phyloP scores from a whole-genome alignment of 2,888 invertebrate species.

The Tiphia femorata region DNA sequence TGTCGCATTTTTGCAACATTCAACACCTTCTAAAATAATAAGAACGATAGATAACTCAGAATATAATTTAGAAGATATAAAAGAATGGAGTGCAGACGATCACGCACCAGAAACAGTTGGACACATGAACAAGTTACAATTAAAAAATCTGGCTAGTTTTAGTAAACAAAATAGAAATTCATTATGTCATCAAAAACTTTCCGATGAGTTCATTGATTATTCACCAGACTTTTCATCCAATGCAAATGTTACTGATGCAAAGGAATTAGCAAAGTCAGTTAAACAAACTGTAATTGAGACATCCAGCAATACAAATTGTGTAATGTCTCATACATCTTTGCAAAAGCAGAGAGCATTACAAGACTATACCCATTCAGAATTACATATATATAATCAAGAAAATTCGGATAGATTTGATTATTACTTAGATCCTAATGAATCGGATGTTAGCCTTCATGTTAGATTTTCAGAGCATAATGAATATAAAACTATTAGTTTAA shows the following conservation, averaged over 20 bases:
- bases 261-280: not conserved
- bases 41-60: not conserved
- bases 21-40: slow-evolving; percentile 57
- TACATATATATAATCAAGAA: not conserved
- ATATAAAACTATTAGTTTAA: slow-evolving; percentile 60
- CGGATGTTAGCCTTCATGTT: slow-evolving; percentile 58
- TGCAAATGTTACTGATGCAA: not conserved
- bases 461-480: slow-evolving; percentile 65
- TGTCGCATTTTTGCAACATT: slow-evolving; percentile 70
- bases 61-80: not conserved
- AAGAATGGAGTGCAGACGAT: not conserved
- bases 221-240: not conserved
- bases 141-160: not conserved
- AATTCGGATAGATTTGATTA: not conserved
- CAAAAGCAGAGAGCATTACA: too few species aligned
- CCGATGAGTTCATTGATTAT: not conserved
- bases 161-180: not conserved
- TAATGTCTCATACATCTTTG: not conserved
- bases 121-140: not conserved
- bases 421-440: slow-evolving; percentile 19
- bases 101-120: not conserved
- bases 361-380: too few species aligned
- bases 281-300: not conserved
- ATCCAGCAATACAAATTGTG: not conserved
- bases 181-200: not conserved